Evolutionary conservation across 2,113 vertebrate species (phyloP).

Genomic region (Labeo rohita): DNA sequence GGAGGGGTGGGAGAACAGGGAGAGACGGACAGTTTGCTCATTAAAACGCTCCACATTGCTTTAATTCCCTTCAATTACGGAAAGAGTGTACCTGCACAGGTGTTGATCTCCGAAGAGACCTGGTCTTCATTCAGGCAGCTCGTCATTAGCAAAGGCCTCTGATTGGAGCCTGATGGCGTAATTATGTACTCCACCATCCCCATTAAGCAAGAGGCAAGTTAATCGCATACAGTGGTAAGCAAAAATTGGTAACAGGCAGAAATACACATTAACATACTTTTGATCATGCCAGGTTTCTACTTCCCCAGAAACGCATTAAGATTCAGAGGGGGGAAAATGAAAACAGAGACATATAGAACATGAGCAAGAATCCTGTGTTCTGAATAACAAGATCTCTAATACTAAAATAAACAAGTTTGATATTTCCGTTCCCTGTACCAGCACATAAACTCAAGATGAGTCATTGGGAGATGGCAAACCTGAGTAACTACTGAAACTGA

Average conservation of each 20-base stretch:
- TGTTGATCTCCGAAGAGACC: slow-evolving; percentile 43
- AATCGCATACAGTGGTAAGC: not conserved
- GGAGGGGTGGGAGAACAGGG: slow-evolving; percentile 24
- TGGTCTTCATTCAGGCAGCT: slow-evolving; percentile 30
- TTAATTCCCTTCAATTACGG: slow-evolving; percentile 1
- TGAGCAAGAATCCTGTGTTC: not conserved
- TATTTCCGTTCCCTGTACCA: slow-evolving; percentile 14
- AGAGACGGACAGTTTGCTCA: not conserved
- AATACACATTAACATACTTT: slow-evolving; percentile 14
- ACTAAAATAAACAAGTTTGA: slow-evolving; percentile 29
- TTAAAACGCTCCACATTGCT: slow-evolving; percentile 28
- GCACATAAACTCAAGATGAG: slow-evolving; percentile 33
- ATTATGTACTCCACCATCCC: slow-evolving; percentile 29
- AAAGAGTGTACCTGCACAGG: slow-evolving; percentile 34
- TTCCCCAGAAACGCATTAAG: not conserved
- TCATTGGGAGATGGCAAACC: not conserved
- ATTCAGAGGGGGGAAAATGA: not conserved
- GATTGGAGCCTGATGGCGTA: slow-evolving; percentile 35
- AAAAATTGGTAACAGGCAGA: not conserved
- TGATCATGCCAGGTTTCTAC: slow-evolving; percentile 13
- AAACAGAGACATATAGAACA: not conserved
- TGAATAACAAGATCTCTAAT: not conserved
- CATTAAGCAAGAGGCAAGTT: not conserved
- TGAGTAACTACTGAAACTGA: not conserved
- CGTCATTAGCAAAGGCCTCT: slow-evolving; percentile 42